Conservation (phyloP, 2,797 vertebrate genomes). For the Pitangus sulphuratus region DNA sequence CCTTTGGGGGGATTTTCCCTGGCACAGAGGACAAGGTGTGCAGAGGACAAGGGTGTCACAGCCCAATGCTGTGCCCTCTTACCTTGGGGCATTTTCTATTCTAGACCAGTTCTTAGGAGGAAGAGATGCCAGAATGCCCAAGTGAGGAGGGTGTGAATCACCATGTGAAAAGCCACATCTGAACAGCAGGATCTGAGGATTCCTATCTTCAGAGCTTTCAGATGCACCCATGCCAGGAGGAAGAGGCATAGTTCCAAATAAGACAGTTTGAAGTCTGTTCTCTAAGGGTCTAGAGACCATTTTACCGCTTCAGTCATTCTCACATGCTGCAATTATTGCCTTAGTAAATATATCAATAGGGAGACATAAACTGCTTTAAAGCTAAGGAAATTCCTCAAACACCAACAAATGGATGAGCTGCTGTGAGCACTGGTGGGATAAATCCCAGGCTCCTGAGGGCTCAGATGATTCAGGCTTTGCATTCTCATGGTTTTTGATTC, state of each 20-base stretch:
- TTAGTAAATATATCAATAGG: not conserved
- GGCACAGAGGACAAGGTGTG: not conserved
- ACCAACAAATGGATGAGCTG: constrained; percentile 18
- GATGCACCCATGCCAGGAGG: not conserved
- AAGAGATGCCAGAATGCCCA: not conserved
- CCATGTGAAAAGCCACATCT: constrained; percentile 25
- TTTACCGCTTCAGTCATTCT: not conserved
- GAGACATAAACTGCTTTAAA: constrained; percentile 27
- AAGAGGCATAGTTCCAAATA: not conserved
- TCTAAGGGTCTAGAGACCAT: not conserved
- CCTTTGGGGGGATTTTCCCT: not conserved
- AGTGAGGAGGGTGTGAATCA: constrained; percentile 2
- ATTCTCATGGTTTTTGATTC: constrained; percentile 69
- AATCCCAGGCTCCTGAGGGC: constrained; percentile 25
- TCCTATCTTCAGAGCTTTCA: not conserved
- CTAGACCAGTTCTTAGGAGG: not conserved
- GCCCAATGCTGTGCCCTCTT: not conserved
- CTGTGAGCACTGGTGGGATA: constrained; percentile 15
- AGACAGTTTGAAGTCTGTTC: constrained; percentile 10
- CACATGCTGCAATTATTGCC: not conserved
- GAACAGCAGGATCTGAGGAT: constrained; percentile 1
- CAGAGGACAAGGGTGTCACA: not conserved
- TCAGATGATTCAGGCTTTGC: constrained; percentile 52
- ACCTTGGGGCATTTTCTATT: not conserved
- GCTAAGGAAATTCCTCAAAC: constrained; percentile 29